Conservation (phyloP, 2,888 invertebrate species). For the Tachystola acroxantha region DNA sequence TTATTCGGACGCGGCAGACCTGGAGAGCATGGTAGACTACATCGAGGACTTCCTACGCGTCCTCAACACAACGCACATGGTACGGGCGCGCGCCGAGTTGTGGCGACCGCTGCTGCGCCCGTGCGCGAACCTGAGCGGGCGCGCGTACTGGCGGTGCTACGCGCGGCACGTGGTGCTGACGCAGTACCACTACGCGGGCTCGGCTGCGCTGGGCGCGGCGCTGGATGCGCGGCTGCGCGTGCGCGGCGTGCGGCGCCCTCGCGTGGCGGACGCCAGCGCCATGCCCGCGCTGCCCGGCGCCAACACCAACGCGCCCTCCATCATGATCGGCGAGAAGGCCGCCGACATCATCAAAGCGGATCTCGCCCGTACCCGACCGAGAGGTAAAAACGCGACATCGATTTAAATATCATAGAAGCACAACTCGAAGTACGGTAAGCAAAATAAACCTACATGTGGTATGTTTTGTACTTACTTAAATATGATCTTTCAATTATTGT, state of each 20-base stretch:
- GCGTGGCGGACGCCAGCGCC: conserved; percentile 30
- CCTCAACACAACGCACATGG: background rate
- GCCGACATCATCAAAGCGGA: conserved; percentile 14
- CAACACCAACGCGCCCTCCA: conserved; percentile 25
- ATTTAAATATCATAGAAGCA: too few relatives aligned
- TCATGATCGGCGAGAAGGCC: conserved; percentile 29
- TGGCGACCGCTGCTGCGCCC: conserved; percentile 4
- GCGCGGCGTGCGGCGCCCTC: conserved; percentile 20
- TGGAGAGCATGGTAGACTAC: background rate
- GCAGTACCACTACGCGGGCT: conserved; percentile 71
- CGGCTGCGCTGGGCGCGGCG: conserved; percentile 27
- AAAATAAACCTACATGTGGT: background rate
- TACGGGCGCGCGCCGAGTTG: background rate
- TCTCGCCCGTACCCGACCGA: background rate
- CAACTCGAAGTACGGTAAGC: too few relatives aligned
- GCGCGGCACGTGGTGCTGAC: conserved; percentile 67
- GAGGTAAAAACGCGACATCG: too few relatives aligned
- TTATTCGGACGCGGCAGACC: background rate
- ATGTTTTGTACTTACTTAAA: too few relatives aligned
- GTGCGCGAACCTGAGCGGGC: conserved; percentile 81
- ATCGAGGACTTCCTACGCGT: conserved; percentile 37
- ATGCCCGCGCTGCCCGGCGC: conserved; percentile 26
- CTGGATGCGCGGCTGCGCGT: conserved; percentile 24
- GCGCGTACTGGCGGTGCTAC: conserved; percentile 76
- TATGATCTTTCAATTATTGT: too few relatives aligned